Evolutionary conservation across 2,797 vertebrate species (phyloP).

Genomic region (Euphonia xanthogaster): DNA sequence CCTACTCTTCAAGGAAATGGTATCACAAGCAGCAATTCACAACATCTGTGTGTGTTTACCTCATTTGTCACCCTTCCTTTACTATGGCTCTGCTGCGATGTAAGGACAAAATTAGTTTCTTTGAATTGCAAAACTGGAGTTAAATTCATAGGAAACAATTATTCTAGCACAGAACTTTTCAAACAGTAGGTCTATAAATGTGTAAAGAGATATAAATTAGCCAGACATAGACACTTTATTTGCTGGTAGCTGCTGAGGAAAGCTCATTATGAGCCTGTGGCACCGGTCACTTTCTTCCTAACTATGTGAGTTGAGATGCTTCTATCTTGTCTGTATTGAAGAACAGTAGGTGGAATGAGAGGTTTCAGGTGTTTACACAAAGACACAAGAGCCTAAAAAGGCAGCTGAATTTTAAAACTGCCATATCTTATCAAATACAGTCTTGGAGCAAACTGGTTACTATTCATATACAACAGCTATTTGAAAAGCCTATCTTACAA

Average conservation of each 20-base stretch:
- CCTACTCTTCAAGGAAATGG: not conserved
- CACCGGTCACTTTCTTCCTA: not conserved
- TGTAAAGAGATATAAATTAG: not conserved
- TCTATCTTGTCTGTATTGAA: not conserved
- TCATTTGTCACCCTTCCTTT: not conserved
- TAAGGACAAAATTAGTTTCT: not conserved
- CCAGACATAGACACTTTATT: not conserved
- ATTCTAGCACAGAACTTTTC: not conserved
- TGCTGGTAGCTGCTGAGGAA: not conserved
- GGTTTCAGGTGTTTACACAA: not conserved
- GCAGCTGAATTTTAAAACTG: not conserved
- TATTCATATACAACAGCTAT: not conserved
- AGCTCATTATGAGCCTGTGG: not conserved
- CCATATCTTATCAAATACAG: not conserved
- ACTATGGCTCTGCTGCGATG: not conserved
- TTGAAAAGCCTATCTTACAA: not conserved
- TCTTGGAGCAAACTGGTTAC: not conserved
- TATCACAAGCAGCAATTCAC: not conserved
- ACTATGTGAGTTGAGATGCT: not conserved
- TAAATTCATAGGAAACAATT: not conserved
- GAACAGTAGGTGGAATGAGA: not conserved
- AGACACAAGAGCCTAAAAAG: not conserved
- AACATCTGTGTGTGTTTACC: not conserved
- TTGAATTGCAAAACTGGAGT: not conserved
- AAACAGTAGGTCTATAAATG: not conserved